Base-by-base conservation (phyloP, 2,113 vertebrate genomes). In the Odontophorus gujanensis region DNA sequence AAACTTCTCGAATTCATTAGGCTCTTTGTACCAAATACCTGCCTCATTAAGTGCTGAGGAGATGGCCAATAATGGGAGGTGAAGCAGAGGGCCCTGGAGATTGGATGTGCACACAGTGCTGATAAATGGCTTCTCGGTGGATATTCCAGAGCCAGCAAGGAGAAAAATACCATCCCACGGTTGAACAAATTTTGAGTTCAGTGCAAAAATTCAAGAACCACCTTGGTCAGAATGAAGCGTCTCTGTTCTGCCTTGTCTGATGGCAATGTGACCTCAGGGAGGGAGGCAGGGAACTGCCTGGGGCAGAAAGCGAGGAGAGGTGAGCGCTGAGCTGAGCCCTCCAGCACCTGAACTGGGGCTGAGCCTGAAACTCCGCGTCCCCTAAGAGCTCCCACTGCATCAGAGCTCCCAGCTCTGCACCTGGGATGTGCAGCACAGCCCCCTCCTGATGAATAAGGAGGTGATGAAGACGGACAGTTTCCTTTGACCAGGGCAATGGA, bases 121-220 rank as follows among this genome's bases (percentile, higher is more conserved):
- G 93, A 91, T 82, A 78, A 91, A 87, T 61, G 91, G 85, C 75
- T 92, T 66, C 89, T 81, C 77, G 8, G 57, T 72, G 88, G 84
- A 87, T 48, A 21, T 83, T 94, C 85, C 94, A 62, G 88, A 92
- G 67, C 86, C 0, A 0, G 72, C 89, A 84, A 73, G 87, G 94
- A 82, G 78, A 90, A 92, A 95, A 93, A 90, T 32, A 76, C 82
- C 80, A 87, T 89, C 87, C 85, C 82, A 91, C 7, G 82, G 38
- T n/a, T 83, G 68, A 95, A 32, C 68, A 74, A 48, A 42, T 4
- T 68, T 5, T 36, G 76, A 63, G 82, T 67, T 77, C 19, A 85
- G 76, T n/a, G 66, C 0, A 0, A 82, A 87, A 90, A 58, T 77
- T 86, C 73, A 13, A 62, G 47, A 95, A 47, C 38, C 36, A 69